Percentiles rank a stretch among this genome's conserved stretches.
Conservation (phyloP, 1,140 invertebrate genomes). For the Gonioctena quinquepunctata region DNA sequence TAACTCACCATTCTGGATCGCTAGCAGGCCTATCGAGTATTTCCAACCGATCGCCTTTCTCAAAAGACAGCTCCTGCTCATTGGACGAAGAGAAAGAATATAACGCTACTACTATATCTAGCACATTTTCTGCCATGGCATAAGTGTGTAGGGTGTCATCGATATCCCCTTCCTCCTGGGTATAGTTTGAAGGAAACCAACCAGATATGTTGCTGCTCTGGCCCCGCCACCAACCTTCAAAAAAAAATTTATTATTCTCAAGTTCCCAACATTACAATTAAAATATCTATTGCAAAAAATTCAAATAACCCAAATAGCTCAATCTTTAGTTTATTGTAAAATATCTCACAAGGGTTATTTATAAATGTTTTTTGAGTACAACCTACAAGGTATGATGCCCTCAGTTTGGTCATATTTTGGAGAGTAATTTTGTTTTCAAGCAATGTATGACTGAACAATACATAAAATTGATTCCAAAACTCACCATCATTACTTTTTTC, state of each 20-base stretch:
- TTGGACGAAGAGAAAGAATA: conserved; percentile 95
- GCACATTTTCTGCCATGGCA: conserved; percentile 88
- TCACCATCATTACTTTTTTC: conserved; percentile 96
- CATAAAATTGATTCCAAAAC: conserved; percentile 21
- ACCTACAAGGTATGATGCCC: too few relatives aligned
- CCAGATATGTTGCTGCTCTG: conserved; percentile 82
- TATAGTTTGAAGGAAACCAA: conserved; percentile 98
- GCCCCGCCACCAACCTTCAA: conserved; percentile 92
- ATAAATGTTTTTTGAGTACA: neutral
- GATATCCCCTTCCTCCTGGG: conserved; percentile 81
- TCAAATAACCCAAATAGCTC: too few relatives aligned
- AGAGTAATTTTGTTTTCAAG: too few relatives aligned
- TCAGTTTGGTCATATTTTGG: too few relatives aligned
- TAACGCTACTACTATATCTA: conserved; percentile 92
- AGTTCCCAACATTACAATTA: too few relatives aligned
- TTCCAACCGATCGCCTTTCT: conserved; percentile 93
- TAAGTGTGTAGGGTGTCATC: conserved; percentile 88
- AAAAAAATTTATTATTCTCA: too few relatives aligned
- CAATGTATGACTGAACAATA: neutral
- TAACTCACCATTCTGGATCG: conserved; percentile 90
- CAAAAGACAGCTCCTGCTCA: conserved; percentile 95
- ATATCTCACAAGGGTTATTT: neutral
- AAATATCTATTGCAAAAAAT: neutral
- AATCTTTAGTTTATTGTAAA: too few relatives aligned
- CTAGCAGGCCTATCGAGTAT: conserved; percentile 92